A percentile compares a stretch with the other conserved stretches of the same genome.
These are phyloP conservation scores for Euwallacea similis DNA, from an alignment of 1,140 invertebrate species.

Conservation along the genomic window DNA sequence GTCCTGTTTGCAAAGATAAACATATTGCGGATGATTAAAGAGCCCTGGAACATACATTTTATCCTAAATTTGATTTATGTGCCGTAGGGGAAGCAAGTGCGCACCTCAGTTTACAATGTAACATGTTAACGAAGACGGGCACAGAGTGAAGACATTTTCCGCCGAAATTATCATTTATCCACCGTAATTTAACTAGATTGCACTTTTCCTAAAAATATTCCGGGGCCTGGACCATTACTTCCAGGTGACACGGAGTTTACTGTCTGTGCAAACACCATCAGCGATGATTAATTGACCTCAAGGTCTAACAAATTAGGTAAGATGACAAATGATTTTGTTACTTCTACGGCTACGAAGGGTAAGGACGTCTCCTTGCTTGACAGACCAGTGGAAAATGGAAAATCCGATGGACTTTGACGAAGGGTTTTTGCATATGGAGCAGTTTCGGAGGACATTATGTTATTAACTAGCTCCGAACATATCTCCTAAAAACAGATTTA, in stretches of 20 bases:
- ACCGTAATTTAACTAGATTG: constrained; percentile 5
- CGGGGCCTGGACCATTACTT: constrained; percentile 18
- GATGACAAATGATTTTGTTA: constrained; percentile 34
- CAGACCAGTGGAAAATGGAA: background rate
- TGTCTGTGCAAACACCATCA: constrained; percentile 23
- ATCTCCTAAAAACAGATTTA: constrained; percentile 2
- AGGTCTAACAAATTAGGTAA: constrained; percentile 32
- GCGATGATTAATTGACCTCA: constrained; percentile 28
- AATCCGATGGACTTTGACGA: constrained; percentile 15
- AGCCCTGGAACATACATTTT: constrained; percentile 28
- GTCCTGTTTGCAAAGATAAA: constrained; percentile 32
- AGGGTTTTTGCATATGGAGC: background rate
- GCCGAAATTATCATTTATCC: background rate
- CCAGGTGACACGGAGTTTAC: constrained; percentile 21
- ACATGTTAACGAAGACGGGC: background rate
- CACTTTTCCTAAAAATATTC: constrained; percentile 12
- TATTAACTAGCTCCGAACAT: background rate
- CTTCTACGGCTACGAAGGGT: constrained; percentile 6
- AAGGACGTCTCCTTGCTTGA: constrained; percentile 20
- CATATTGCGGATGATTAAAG: constrained; percentile 36
- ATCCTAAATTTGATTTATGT: constrained; percentile 34
- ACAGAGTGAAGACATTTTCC: background rate
- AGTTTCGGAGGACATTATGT: too few species aligned
- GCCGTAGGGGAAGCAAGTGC: too few species aligned
- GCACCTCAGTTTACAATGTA: too few species aligned